Evolutionary conservation across 1,140 invertebrate genomes (phyloP), one percentile per base, ranked within the genome.

Genomic region (Solenopsis fugax): DNA sequence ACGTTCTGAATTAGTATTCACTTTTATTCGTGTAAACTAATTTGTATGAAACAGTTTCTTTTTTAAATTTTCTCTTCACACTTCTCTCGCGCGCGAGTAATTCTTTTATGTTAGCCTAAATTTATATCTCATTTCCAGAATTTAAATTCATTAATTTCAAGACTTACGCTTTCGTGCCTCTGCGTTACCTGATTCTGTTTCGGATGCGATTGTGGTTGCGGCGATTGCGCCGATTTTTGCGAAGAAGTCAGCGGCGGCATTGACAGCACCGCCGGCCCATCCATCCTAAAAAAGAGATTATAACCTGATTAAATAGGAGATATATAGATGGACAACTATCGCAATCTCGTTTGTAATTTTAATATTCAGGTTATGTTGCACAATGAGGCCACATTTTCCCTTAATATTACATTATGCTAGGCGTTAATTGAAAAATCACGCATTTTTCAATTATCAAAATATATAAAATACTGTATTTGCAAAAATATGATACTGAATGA

Each of bases 181-280:
- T 45, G 5, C 9, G 10, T 81, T 73, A 95, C 94, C 93, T 95
- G 94, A 93, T 94, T 94, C 48, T 93, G 91, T 92, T 95, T 95
- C 21, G 93, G 89, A 69, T 94, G 93, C 34, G 90, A 90, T 90
- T 94, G 93, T 18, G 94, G 84, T 88, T 94, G 93, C 18, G 93
- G 88, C 29, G 94, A 87, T 76, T 92, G 92, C 24, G 91, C 85
- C 71, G 93, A 73, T 91, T 94, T 95, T 73, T 93, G 91, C 34
- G 92, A 71, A 73, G 92, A 72, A 65, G 87, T 90, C 85, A 93
- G 71, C 50, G 93, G 86, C 81, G 92, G 89, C 88, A 94, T 89
- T 78, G 94, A 92, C 77, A 94, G 89, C 87, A 95, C 91, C 80
- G 92, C 91, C 21, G 94, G 91, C 69, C 93, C 93, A 84, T 95